Evolutionary conservation across 2,797 vertebrate genomes (phyloP).

Genomic region (Molossus molossus): DNA sequence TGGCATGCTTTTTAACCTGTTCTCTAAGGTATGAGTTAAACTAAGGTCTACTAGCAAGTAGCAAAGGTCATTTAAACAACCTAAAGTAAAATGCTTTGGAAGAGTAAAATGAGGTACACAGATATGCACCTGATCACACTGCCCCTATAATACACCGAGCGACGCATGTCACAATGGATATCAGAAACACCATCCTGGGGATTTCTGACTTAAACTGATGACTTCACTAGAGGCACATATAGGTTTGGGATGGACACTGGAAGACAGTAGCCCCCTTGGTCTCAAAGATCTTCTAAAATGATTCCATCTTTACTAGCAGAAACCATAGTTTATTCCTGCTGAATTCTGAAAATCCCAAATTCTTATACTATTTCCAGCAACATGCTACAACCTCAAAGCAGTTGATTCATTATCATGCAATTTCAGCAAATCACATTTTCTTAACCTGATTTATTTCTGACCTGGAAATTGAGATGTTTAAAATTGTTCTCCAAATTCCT

Average conservation of each 20-base stretch:
- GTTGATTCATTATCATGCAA: not conserved
- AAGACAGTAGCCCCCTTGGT: not conserved
- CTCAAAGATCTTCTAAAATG: not conserved
- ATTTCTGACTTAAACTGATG: not conserved
- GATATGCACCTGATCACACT: not conserved
- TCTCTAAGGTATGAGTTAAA: not conserved
- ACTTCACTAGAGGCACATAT: accelerated
- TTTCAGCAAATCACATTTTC: not conserved
- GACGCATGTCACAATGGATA: not conserved
- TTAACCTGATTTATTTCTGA: constrained; percentile 12
- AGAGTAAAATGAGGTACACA: not conserved
- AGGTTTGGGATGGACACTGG: not conserved
- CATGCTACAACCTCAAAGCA: not conserved
- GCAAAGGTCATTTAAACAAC: not conserved
- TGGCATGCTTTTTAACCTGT: not conserved
- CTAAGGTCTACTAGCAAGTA: not conserved
- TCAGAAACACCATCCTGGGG: not conserved
- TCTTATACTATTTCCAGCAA: not conserved
- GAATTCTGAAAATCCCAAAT: not conserved
- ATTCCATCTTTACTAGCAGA: not conserved
- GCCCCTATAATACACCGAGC: not conserved
- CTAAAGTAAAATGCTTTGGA: not conserved
- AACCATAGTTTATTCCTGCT: not conserved
- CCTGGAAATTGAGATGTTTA: not conserved
- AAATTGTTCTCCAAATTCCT: not conserved